Percentiles rank a stretch among this genome's conserved stretches.
Evolutionary conservation across 2,888 invertebrate genomes (phyloP).

Genomic region (Tortrix viridana): DNA sequence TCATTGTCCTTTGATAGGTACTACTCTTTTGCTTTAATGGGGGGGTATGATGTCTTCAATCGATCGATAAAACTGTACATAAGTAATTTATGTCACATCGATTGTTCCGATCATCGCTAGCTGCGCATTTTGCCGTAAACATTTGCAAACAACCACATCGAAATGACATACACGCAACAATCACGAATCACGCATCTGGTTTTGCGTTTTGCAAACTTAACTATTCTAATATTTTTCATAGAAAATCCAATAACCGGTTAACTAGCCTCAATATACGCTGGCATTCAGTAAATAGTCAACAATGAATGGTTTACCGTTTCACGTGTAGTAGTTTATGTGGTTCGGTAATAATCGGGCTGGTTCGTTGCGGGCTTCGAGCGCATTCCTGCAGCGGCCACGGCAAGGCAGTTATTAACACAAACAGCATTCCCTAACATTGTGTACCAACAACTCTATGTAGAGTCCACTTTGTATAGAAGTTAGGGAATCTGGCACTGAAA

Average conservation of each 20-base stretch:
- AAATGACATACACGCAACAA: too few species aligned
- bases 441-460: background rate
- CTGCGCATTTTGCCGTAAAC: too few species aligned
- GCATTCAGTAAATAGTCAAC: constrained; percentile 33
- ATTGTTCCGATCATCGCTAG: too few species aligned
- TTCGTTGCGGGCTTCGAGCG: constrained; percentile 43
- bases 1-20: too few species aligned
- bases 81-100: too few species aligned
- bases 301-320: constrained; percentile 30
- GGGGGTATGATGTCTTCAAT: too few species aligned
- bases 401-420: constrained; percentile 51
- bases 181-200: too few species aligned
- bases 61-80: too few species aligned
- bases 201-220: too few species aligned
- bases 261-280: constrained; percentile 6
- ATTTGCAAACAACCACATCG: too few species aligned
- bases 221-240: background rate
- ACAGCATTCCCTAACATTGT: constrained; percentile 14
- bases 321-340: constrained; percentile 40
- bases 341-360: constrained; percentile 45
- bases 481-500: too few species aligned
- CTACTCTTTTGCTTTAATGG: too few species aligned
- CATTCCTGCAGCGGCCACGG: constrained; percentile 52
- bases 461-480: background rate
- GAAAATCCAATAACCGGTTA: constrained; percentile 1